Evolutionary conservation across 2,113 vertebrate species (phyloP).

Genomic region (Dasyurus viverrinus): DNA sequence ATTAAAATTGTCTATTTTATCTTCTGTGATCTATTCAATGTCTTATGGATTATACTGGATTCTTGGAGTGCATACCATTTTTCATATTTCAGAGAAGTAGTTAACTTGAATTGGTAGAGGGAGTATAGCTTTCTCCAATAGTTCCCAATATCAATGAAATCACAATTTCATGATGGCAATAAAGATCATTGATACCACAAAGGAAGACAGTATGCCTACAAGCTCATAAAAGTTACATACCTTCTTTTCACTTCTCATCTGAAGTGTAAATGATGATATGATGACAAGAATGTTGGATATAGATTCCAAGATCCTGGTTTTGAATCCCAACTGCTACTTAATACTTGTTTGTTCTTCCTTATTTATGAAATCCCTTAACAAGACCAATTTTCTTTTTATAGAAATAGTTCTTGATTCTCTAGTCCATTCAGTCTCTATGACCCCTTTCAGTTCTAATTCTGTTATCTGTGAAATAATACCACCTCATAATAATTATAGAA

Average conservation of each 20-base stretch:
- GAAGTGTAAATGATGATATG: background rate
- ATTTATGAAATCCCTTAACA: background rate
- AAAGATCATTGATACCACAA: background rate
- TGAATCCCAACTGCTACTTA: background rate
- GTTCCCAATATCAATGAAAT: background rate
- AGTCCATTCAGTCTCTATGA: background rate
- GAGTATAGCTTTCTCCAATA: background rate
- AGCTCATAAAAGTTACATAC: too few relatives aligned
- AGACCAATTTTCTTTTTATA: background rate
- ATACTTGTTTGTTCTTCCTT: background rate
- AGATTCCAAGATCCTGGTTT: background rate
- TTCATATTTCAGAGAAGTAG: background rate
- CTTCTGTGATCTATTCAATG: too few relatives aligned
- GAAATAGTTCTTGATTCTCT: background rate
- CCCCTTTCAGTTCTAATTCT: background rate
- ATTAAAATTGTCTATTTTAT: too few relatives aligned
- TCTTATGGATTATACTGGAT: too few relatives aligned
- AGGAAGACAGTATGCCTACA: background rate
- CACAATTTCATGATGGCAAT: background rate
- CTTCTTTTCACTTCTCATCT: background rate
- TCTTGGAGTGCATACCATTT: too few relatives aligned
- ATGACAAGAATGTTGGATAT: background rate
- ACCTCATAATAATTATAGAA: background rate
- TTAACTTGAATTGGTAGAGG: background rate
- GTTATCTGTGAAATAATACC: background rate